phyloP scores from a whole-genome alignment of 2,113 vertebrate species.

The Megaleporinus macrocephalus region DNA sequence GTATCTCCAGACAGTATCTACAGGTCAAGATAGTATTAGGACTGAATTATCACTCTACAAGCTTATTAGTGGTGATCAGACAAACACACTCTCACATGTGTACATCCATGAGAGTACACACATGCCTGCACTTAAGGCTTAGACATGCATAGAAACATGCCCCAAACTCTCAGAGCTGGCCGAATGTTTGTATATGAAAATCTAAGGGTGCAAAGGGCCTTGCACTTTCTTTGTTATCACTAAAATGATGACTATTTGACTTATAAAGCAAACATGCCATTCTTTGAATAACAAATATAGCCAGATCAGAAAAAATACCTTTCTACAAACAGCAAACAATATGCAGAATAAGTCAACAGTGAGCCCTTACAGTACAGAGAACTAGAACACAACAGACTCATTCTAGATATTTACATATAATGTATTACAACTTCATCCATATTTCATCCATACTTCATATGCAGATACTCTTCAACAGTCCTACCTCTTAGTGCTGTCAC shows the following conservation, averaged over 20 bases:
- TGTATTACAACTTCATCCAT: too few species aligned
- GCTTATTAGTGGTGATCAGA: neutral
- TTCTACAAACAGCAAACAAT: neutral
- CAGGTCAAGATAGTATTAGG: neutral
- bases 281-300: neutral
- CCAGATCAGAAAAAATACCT: neutral
- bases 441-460: neutral
- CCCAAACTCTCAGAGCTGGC: neutral
- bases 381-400: neutral
- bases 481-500: constrained; percentile 24
- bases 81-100: too few species aligned
- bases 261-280: neutral
- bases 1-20: neutral
- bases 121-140: neutral
- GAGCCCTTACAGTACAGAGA: neutral
- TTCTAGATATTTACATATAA: neutral
- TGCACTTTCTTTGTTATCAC: neutral
- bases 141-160: neutral
- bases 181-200: neutral
- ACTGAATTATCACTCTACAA: neutral
- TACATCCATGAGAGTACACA: too few species aligned
- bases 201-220: neutral
- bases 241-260: neutral
- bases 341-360: neutral
- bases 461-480: neutral